Percentiles rank a stretch among this genome's conserved stretches.
Evolutionary conservation across 2,797 vertebrate species (phyloP).

Genomic region (Sebastes itinus): DNA sequence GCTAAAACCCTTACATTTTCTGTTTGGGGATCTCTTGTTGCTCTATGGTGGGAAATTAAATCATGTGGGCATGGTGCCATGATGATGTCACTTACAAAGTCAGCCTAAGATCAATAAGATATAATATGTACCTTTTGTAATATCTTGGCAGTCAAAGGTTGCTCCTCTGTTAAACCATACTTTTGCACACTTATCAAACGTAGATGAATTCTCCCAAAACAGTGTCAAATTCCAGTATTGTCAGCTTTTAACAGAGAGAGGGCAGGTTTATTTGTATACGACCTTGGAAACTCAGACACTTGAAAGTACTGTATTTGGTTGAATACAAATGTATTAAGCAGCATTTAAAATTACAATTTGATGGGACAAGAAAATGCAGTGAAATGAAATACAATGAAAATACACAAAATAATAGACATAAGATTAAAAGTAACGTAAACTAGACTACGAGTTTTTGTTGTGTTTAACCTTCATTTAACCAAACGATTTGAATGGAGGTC

Average conservation of each 20-base stretch:
- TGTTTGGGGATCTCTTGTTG: background rate
- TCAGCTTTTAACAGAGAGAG: background rate
- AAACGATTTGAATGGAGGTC: background rate
- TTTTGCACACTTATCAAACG: background rate
- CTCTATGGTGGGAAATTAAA: background rate
- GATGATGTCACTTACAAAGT: background rate
- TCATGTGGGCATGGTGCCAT: too few species aligned
- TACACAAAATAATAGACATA: background rate
- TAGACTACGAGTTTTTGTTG: background rate
- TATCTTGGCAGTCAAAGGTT: background rate
- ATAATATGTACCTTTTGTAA: background rate
- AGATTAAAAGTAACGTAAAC: background rate
- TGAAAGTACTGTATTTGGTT: background rate
- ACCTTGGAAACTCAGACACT: background rate
- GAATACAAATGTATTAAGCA: background rate
- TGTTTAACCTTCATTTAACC: background rate
- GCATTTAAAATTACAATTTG: background rate
- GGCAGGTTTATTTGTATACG: background rate
- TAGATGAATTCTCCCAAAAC: background rate
- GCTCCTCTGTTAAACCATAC: background rate
- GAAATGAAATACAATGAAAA: background rate
- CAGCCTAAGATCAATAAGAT: background rate
- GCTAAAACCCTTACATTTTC: background rate
- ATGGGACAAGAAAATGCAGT: background rate
- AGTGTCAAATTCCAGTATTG: background rate